Evolutionary conservation across 2,888 invertebrate genomes (phyloP).

Genomic region (Halictus ligatus): DNA sequence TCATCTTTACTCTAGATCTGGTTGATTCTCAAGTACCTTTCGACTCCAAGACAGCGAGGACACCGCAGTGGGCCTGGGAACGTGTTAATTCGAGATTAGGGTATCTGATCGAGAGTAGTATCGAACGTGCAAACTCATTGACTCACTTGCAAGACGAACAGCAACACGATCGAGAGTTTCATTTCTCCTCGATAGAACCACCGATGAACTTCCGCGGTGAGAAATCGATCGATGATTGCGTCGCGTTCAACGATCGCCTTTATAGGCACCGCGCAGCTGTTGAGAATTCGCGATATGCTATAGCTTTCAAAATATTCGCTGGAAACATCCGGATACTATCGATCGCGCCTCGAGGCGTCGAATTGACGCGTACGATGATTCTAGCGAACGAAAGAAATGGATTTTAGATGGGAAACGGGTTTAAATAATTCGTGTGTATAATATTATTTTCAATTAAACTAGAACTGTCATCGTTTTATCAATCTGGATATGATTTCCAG

Average conservation of each 20-base stretch:
- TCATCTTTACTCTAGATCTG: not conserved
- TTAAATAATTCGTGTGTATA: not conserved
- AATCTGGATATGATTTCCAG: too few relatives aligned
- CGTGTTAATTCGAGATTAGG: not conserved
- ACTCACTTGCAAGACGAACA: conserved; percentile 30
- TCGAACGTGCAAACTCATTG: not conserved
- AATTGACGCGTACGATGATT: not conserved
- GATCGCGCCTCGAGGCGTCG: not conserved
- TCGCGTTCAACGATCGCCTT: conserved; percentile 42
- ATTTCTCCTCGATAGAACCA: conserved; percentile 6
- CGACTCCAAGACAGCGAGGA: conserved; percentile 25
- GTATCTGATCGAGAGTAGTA: not conserved
- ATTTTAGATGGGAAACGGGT: not conserved
- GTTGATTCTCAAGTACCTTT: conserved; percentile 21
- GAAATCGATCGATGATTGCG: not conserved
- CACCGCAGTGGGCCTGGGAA: conserved; percentile 59
- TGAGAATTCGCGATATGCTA: conserved; percentile 20
- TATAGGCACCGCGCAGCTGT: conserved; percentile 52
- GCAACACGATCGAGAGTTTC: conserved; percentile 4
- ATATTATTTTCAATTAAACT: too few relatives aligned
- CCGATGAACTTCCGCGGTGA: not conserved
- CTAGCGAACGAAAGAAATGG: not conserved
- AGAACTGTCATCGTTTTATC: too few relatives aligned
- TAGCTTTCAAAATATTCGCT: conserved; percentile 60
- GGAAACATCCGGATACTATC: conserved; percentile 54